Conservation (phyloP, 2,888 invertebrate species). For the Calephelis perditalis region DNA sequence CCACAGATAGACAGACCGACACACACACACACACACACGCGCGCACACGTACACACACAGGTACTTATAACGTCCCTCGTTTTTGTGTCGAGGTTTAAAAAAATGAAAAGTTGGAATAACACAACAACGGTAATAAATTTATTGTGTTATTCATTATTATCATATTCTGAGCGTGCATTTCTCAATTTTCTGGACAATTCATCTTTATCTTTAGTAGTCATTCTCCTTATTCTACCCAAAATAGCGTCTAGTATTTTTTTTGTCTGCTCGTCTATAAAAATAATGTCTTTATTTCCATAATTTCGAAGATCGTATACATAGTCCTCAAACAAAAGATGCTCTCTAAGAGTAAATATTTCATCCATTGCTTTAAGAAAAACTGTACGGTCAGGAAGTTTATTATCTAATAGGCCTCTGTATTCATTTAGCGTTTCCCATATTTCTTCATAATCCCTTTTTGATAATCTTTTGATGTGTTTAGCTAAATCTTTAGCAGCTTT, state of each 20-base stretch:
- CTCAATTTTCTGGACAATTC: conserved; percentile 22
- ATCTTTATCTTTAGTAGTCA: conserved; percentile 31
- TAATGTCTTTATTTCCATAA: conserved; percentile 32
- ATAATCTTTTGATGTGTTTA: conserved; percentile 36
- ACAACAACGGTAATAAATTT: no score
- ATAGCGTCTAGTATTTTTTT: conserved; percentile 34
- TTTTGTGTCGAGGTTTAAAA: no score
- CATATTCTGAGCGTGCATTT: no score
- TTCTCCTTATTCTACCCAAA: conserved; percentile 29
- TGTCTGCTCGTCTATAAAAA: conserved; percentile 33
- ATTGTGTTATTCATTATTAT: no score
- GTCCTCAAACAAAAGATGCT: conserved; percentile 42
- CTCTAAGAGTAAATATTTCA: conserved; percentile 39
- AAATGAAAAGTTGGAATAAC: no score
- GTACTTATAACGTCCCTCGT: no score
- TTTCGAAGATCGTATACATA: conserved; percentile 40
- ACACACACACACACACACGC: no score
- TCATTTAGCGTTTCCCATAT: conserved; percentile 35
- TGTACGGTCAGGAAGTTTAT: conserved; percentile 28
- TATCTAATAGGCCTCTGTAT: conserved; percentile 35
- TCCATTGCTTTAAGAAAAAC: conserved; percentile 48
- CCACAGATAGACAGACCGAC: no score
- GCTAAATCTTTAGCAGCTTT: conserved; percentile 36
- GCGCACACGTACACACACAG: no score
- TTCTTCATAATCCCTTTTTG: conserved; percentile 37